A percentile compares a stretch with the other conserved stretches of the same genome.
Evolutionary conservation across 2,113 vertebrate species (phyloP).

Genomic region (Strix aluco): DNA sequence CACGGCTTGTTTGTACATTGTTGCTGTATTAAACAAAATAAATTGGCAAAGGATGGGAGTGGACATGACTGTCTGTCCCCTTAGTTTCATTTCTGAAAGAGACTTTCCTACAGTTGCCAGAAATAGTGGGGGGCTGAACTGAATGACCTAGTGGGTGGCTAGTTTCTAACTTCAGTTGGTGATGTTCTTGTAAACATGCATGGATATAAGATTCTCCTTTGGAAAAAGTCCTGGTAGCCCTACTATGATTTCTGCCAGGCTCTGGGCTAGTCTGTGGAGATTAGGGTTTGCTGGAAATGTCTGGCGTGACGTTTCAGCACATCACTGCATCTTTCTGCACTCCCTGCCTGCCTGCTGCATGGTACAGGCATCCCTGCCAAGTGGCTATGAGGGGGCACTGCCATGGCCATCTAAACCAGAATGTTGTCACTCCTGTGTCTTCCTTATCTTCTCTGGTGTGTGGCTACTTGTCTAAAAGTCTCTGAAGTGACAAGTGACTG

Average conservation of each 20-base stretch:
- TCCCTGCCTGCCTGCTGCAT: background rate
- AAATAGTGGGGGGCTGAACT: background rate
- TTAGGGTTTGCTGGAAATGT: background rate
- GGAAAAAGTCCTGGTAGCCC: background rate
- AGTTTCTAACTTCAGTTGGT: background rate
- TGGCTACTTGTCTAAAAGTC: background rate
- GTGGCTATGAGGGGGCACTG: fast-evolving
- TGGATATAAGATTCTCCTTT: background rate
- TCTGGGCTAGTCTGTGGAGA: background rate
- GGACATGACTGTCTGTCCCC: background rate
- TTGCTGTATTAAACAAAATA: background rate
- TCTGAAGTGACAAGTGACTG: background rate
- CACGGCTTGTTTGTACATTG: background rate
- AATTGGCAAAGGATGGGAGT: background rate
- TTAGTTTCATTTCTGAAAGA: background rate
- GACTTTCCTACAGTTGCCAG: background rate
- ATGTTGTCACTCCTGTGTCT: background rate
- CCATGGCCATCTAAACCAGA: background rate
- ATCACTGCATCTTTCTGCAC: background rate
- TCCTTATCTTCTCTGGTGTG: background rate
- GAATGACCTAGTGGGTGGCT: background rate
- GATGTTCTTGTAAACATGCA: background rate
- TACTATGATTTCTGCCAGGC: background rate
- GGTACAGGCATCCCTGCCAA: background rate
- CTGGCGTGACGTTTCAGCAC: background rate